Evolutionary conservation across 1,140 invertebrate genomes (phyloP).

Genomic region (Zaprionus nigranus): DNA sequence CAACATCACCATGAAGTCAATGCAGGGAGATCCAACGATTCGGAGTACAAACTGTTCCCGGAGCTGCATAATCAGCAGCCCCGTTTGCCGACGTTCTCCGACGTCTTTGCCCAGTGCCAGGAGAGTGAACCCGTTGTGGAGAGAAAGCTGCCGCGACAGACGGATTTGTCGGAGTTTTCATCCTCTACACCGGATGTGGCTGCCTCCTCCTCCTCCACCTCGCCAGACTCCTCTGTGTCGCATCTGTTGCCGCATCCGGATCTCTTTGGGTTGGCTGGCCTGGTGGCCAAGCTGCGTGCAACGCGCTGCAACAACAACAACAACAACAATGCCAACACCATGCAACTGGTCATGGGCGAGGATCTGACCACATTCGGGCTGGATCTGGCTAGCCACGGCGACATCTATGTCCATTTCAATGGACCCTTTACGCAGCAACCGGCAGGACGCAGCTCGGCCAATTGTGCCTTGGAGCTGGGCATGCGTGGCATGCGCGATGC

Average conservation of each 20-base stretch:
- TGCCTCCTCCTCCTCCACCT: not conserved
- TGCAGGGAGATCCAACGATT: conserved; percentile 9
- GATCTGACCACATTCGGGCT: conserved; percentile 62
- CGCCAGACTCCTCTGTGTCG: not conserved
- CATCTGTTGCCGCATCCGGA: conserved; percentile 41
- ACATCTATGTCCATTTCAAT: conserved; percentile 73
- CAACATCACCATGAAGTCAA: not conserved
- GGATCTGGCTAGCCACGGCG: conserved; percentile 60
- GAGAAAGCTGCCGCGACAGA: not conserved
- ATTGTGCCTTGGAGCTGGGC: conserved; percentile 60
- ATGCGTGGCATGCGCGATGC: conserved; percentile 68
- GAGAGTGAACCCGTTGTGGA: conserved; percentile 7
- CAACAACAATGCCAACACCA: conserved; percentile 9
- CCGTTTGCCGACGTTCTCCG: conserved; percentile 57
- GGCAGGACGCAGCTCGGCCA: conserved; percentile 43
- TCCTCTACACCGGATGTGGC: not conserved
- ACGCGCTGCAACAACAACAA: not conserved
- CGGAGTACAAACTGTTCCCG: conserved; percentile 62
- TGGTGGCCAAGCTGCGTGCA: conserved; percentile 38
- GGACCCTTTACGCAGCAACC: conserved; percentile 63
- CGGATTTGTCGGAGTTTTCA: not conserved
- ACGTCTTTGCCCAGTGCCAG: conserved; percentile 59
- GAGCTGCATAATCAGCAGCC: conserved; percentile 52
- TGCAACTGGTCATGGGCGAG: conserved; percentile 58
- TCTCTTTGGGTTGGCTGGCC: conserved; percentile 41